A percentile compares a stretch with the other conserved stretches of the same genome.
Conservation (phyloP, 2,888 invertebrate species). For the Ischnus inquisitorius region DNA sequence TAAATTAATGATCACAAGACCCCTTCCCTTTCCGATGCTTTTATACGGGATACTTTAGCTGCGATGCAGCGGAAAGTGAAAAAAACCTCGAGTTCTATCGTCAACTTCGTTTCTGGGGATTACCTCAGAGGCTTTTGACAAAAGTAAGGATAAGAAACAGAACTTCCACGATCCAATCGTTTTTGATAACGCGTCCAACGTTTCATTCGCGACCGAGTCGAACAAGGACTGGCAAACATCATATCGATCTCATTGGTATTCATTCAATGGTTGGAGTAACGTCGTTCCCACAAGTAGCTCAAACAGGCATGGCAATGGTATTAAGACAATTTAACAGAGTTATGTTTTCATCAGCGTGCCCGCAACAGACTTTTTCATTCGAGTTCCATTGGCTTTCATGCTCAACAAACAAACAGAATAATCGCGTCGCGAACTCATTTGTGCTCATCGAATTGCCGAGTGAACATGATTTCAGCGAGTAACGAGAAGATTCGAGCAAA, state of each 20-base stretch:
- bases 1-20: conserved; percentile 75
- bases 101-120: conserved; percentile 17
- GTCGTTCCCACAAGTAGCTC: no score
- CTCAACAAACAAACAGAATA: no score
- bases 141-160: background rate
- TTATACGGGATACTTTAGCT: conserved; percentile 41
- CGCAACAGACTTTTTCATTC: no score
- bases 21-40: conserved; percentile 48
- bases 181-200: background rate
- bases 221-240: background rate
- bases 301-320: no score
- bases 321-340: no score
- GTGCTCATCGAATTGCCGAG: background rate
- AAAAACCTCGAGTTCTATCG: conserved; percentile 35
- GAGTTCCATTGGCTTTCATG: no score
- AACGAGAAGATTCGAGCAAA: background rate
- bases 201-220: background rate
- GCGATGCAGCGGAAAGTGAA: background rate
- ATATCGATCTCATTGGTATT: background rate
- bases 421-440: no score
- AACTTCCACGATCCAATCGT: background rate
- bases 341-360: no score
- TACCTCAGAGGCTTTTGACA: background rate
- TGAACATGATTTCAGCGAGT: background rate
- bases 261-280: background rate